Evolutionary conservation across 2,113 vertebrate genomes (phyloP), one percentile per base, ranked within the genome.

Genomic region (Opisthocomus hoazin): DNA sequence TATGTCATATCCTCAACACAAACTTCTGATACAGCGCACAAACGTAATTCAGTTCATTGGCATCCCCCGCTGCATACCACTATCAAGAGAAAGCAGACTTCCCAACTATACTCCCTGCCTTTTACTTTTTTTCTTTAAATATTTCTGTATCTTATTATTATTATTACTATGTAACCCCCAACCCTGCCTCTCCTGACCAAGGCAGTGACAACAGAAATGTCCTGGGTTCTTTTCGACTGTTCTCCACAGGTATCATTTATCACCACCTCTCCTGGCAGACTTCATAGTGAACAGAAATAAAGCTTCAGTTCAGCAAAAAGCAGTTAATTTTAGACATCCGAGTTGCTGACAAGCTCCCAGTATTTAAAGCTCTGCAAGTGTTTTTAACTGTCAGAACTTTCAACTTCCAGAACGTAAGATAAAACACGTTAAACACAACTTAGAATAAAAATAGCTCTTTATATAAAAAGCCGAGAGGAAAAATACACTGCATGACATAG

Each of bases 391-490:
- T 58, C 66, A 69, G 60, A 48, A 69, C 4, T 70, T 74, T 43
- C 3, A 50, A 66, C 29, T 60, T 27, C 1, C 32, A 21, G 54
- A 69, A 66, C 0, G 0, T 9, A 78, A 81, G 32, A 81, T 14
- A 66, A 75, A 82, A 37, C 30, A 26, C 20, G 29, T 85, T 73
- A 19, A 73, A 61, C 19, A 61, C n/a, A 61, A 34, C 48, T 89
- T 65, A 85, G 56, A 39, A n/a, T 61, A 34, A 86, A 91, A 84
- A 48, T 1, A 94, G 71, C 77, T 88, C 89, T 96, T 98, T 88
- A 82, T 84, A 86, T 12, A 73, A 80, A 95, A 84, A 96, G 81
- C 92, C 84, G 65, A 73, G 32, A 93, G 80, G 90, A 96, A 79
- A 88, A 95, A 90, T 45, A 92, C 23, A 68, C 50, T 34, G 87